A percentile compares a stretch with the other conserved stretches of the same genome.
Conservation (phyloP, 2,888 invertebrate genomes). For the Ornithoptera priamus region DNA sequence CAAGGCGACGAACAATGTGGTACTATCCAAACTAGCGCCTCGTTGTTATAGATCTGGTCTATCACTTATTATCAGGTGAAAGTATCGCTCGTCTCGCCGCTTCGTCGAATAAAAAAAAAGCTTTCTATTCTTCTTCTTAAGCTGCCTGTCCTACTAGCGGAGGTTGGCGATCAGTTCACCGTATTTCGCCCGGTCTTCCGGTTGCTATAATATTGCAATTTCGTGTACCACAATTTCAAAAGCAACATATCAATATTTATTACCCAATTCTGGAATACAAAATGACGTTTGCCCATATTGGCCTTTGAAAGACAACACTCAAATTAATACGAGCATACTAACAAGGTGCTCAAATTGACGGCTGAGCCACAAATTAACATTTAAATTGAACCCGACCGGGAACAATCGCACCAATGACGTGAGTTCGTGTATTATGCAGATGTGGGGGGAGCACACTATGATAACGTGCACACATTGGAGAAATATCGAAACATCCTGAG, state of each 20-base stretch:
- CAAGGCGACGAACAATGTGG: too few species aligned
- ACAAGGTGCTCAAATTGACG: conserved; percentile 37
- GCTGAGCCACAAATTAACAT: conserved; percentile 46
- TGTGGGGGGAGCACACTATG: conserved; percentile 27
- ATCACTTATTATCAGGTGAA: too few species aligned
- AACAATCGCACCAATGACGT: conserved; percentile 43
- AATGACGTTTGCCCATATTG: conserved; percentile 21
- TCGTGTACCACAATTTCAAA: not conserved
- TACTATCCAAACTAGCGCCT: too few species aligned
- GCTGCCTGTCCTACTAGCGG: too few species aligned
- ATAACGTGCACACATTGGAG: conserved; percentile 29
- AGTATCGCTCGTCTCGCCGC: too few species aligned
- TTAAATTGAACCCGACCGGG: conserved; percentile 45
- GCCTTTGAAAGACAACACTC: conserved; percentile 28
- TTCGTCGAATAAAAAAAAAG: too few species aligned
- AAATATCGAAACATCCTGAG: conserved; percentile 19
- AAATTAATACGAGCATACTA: conserved; percentile 37
- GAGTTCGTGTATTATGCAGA: conserved; percentile 41
- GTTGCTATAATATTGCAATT: not conserved
- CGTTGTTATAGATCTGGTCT: too few species aligned
- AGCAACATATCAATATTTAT: not conserved
- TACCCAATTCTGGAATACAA: not conserved
- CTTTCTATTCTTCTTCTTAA: too few species aligned
- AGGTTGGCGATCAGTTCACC: too few species aligned
- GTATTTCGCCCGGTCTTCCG: too few species aligned